phyloP scores from a whole-genome alignment of 2,113 vertebrate genomes.

The Alces alces region DNA sequence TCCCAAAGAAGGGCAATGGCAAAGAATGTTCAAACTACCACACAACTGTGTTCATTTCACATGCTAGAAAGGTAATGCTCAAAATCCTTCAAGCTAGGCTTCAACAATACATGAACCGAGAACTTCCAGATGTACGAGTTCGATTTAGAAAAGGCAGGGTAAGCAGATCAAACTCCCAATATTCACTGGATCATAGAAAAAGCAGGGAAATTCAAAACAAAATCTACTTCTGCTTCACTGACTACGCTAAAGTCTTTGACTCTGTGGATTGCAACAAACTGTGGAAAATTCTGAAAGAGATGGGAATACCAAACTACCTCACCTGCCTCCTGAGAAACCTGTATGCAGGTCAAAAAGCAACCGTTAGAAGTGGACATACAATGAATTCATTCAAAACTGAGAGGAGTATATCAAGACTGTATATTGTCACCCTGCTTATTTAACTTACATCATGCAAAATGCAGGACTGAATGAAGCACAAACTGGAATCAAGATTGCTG shows the following conservation, averaged over 20 bases:
- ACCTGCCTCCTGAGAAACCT: not conserved
- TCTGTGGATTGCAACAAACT: not conserved
- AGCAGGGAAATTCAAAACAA: not conserved
- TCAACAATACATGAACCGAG: not conserved
- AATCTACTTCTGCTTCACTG: not conserved
- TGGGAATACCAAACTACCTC: not conserved
- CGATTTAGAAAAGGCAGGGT: not conserved
- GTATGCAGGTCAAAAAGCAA: not conserved
- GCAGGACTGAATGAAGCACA: not conserved
- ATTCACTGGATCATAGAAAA: not conserved
- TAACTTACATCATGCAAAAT: not conserved
- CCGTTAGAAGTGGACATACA: not conserved
- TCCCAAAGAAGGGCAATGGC: not conserved
- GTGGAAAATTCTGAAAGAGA: not conserved
- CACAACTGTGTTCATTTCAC: not conserved
- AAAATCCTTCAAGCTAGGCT: not conserved
- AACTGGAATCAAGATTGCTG: not conserved
- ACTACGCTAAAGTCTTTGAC: not conserved
- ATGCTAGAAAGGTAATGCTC: not conserved
- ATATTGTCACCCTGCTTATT: not conserved
- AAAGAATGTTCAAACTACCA: not conserved
- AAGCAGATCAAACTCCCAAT: not conserved
- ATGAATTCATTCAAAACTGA: not conserved
- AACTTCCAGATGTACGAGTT: not conserved
- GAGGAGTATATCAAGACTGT: not conserved